phyloP scores from a whole-genome alignment of 2,888 invertebrate species.

The Phasia obesa region DNA sequence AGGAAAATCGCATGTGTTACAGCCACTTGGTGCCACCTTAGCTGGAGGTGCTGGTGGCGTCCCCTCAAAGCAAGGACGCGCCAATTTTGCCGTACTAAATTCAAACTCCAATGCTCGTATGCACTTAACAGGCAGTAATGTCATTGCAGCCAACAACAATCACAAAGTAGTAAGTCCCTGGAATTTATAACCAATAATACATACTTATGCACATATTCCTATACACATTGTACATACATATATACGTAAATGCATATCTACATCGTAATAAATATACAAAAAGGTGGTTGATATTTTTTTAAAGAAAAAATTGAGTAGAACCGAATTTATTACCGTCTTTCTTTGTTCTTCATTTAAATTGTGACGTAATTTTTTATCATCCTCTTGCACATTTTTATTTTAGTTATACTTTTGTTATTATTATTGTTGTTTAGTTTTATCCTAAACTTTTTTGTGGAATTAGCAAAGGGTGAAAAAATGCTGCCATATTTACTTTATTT shows the following conservation, averaged over 20 bases:
- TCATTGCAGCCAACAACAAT: conserved; percentile 40
- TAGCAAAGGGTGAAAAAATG: neutral
- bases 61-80: conserved; percentile 72
- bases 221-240: neutral
- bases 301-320: neutral
- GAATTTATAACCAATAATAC: neutral
- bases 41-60: conserved; percentile 59
- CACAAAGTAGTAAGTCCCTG: conserved; percentile 75
- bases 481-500: neutral
- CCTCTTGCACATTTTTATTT: neutral
- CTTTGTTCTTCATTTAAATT: neutral
- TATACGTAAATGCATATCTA: conserved; percentile 26
- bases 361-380: conserved; percentile 12
- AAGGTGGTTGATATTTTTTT: conserved; percentile 7
- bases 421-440: neutral
- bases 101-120: conserved; percentile 67
- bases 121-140: conserved; percentile 23
- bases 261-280: conserved; percentile 1
- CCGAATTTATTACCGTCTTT: neutral
- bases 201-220: neutral
- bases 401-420: no score
- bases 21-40: conserved; percentile 74
- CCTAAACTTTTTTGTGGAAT: neutral
- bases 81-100: conserved; percentile 76
- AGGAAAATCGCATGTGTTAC: conserved; percentile 71